Percentiles rank a stretch among this genome's conserved stretches.
Evolutionary conservation across 2,888 invertebrate species (phyloP).

Genomic region (Drosophila anomalata): DNA sequence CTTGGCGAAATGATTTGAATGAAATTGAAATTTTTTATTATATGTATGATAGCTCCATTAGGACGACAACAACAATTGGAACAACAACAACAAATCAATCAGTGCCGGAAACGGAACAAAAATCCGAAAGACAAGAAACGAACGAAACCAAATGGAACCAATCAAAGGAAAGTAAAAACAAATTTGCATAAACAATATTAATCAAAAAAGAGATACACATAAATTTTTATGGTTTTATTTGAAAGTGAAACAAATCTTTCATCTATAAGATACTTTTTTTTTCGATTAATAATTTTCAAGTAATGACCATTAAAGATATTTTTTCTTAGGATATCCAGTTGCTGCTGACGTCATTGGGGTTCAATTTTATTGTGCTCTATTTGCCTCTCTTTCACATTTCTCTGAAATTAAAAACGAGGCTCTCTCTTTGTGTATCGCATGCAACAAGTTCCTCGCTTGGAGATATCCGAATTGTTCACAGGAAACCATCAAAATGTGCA

Average conservation of each 20-base stretch:
- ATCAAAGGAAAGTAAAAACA: conserved; percentile 28
- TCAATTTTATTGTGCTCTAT: conserved; percentile 18
- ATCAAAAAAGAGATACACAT: neutral
- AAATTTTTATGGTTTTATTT: neutral
- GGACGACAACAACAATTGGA: neutral
- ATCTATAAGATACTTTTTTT: neutral
- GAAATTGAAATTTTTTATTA: conserved; percentile 6
- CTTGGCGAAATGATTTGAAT: conserved; percentile 33
- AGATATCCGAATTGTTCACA: conserved; percentile 78
- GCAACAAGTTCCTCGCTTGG: conserved; percentile 80
- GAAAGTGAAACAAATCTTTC: neutral
- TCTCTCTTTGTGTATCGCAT: conserved; percentile 47
- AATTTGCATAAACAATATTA: conserved; percentile 27
- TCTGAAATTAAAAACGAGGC: neutral
- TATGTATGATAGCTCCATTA: conserved; percentile 21
- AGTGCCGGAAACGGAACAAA: conserved; percentile 35
- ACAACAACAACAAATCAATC: conserved; percentile 33
- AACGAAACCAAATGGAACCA: conserved; percentile 31
- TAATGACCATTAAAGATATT: neutral
- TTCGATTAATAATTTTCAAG: too few relatives aligned
- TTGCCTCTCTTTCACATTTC: neutral
- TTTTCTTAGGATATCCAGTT: neutral
- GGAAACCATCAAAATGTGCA: conserved; percentile 78
- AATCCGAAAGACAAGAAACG: neutral
- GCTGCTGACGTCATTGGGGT: conserved; percentile 16